Conservation (phyloP, 2,797 vertebrate species). For the Semaprochilodus insignis region DNA sequence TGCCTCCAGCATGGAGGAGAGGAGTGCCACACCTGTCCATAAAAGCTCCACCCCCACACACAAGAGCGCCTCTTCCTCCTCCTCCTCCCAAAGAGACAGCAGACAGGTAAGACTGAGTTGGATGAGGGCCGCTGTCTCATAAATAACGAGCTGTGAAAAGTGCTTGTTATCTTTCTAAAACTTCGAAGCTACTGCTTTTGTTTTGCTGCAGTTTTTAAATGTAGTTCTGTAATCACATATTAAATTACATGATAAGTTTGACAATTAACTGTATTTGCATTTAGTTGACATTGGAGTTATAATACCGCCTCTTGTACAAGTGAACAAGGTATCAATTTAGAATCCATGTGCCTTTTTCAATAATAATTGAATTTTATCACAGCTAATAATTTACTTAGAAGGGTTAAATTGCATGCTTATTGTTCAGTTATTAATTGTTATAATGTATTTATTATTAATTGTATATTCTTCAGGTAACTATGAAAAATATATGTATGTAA, state of each 20-base stretch:
- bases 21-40: conserved; percentile 83
- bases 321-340: too few relatives aligned
- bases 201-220: neutral
- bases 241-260: neutral
- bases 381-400: too few relatives aligned
- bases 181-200: neutral
- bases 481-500: too few relatives aligned
- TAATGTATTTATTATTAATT: too few relatives aligned
- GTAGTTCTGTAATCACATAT: neutral
- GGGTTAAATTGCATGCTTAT: too few relatives aligned
- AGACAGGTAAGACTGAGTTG: conserved; percentile 85
- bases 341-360: too few relatives aligned
- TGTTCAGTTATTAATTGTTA: too few relatives aligned
- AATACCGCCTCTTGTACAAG: too few relatives aligned
- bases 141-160: neutral
- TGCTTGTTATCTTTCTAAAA: neutral
- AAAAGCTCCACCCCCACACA: conserved; percentile 92
- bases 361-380: too few relatives aligned
- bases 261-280: neutral
- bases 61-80: conserved; percentile 93
- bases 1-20: conserved; percentile 93
- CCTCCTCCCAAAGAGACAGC: conserved; percentile 93
- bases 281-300: neutral
- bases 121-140: neutral
- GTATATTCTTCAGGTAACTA: too few relatives aligned